Evolutionary conservation across 2,888 invertebrate species (phyloP).

Genomic region (Drosophila picticornis): DNA sequence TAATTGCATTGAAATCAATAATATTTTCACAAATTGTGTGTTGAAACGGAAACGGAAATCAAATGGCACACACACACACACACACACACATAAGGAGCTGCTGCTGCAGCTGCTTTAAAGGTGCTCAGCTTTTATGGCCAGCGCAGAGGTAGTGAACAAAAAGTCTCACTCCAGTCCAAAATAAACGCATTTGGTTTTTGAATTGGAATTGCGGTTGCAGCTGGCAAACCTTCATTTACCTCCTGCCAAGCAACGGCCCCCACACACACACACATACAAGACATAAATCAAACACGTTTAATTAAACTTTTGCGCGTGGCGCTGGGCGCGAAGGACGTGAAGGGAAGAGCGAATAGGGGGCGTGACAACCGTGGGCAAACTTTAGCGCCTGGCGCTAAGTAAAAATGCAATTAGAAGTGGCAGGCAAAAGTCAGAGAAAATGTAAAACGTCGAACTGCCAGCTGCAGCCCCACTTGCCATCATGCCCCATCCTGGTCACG

Average conservation of each 20-base stretch:
- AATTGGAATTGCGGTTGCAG: constrained; percentile 63
- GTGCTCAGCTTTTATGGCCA: constrained; percentile 53
- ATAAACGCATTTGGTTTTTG: constrained; percentile 61
- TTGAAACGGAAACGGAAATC: constrained; percentile 48
- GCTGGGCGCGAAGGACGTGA: neutral
- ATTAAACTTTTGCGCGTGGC: constrained; percentile 69
- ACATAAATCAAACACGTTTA: constrained; percentile 79
- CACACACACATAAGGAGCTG: neutral
- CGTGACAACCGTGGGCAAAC: constrained; percentile 45
- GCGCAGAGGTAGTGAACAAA: constrained; percentile 6
- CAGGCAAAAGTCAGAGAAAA: constrained; percentile 47
- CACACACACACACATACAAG: constrained; percentile 28
- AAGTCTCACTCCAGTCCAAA: constrained; percentile 32
- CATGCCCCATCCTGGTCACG: constrained; percentile 37
- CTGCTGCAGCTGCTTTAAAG: constrained; percentile 47
- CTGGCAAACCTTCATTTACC: constrained; percentile 21
- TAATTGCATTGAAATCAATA: constrained; percentile 53
- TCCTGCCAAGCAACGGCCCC: constrained; percentile 15
- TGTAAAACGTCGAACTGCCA: constrained; percentile 39
- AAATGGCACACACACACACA: constrained; percentile 34
- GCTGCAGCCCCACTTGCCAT: neutral
- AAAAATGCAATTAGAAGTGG: constrained; percentile 75
- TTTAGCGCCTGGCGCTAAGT: constrained; percentile 63
- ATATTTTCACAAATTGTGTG: constrained; percentile 38
- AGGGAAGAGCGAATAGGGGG: neutral